A percentile compares a stretch with the other conserved stretches of the same genome.
phyloP scores from a whole-genome alignment of 2,113 vertebrate species.

The Mus spicilegus region DNA sequence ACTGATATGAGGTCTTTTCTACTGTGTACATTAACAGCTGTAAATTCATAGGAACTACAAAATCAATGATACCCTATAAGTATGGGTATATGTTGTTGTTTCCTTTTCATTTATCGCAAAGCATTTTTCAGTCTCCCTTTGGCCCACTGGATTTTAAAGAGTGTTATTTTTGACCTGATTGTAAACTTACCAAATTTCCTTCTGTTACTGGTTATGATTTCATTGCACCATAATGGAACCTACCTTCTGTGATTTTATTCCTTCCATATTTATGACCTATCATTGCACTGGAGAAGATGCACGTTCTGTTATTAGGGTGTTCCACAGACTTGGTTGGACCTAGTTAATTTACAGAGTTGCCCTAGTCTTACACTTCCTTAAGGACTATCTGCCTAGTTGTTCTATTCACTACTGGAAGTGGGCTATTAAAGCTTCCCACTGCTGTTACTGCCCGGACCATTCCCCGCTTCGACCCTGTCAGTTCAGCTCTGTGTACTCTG shows the following conservation, averaged over 20 bases:
- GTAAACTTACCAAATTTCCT: constrained; percentile 4
- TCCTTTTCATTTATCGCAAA: constrained; percentile 46
- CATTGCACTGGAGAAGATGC: not conserved
- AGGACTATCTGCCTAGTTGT: constrained; percentile 2
- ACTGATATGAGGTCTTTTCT: not conserved
- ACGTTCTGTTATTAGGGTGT: not conserved
- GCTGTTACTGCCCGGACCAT: not conserved
- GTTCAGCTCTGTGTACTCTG: constrained; percentile 12
- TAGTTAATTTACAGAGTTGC: not conserved
- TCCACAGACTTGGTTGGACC: not conserved
- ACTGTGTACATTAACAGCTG: not conserved
- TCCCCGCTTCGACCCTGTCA: not conserved
- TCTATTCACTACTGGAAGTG: not conserved
- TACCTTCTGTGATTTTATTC: not conserved
- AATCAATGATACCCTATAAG: not conserved
- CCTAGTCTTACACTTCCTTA: constrained; percentile 16
- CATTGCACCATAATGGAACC: not conserved
- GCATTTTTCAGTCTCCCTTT: not conserved
- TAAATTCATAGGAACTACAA: not conserved
- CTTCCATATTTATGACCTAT: not conserved
- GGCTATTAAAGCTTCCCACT: not conserved
- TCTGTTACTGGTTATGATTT: not conserved
- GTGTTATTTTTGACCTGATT: not conserved
- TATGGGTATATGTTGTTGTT: not conserved
- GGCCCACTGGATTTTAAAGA: not conserved